Evolutionary conservation across 2,888 invertebrate genomes (phyloP).

Genomic region (Yponomeuta cagnagella): DNA sequence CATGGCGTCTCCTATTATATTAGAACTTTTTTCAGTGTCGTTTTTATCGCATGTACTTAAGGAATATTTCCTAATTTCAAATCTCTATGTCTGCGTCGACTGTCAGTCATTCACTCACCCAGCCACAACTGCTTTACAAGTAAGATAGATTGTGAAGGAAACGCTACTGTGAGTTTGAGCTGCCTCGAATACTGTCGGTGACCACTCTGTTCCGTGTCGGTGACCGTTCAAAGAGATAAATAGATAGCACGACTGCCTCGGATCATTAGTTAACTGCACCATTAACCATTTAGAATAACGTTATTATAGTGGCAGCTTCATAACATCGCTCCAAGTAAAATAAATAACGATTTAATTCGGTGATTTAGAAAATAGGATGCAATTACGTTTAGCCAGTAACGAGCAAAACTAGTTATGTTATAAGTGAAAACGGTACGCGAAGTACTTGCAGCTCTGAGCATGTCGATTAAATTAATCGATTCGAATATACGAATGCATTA

Average conservation of each 20-base stretch:
- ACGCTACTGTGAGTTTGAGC: background rate
- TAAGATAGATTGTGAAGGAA: background rate
- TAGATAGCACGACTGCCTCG: background rate
- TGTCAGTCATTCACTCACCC: too few relatives aligned
- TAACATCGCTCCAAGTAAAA: background rate
- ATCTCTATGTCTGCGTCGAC: too few relatives aligned
- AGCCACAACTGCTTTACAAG: too few relatives aligned
- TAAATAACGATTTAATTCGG: background rate
- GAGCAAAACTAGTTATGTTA: background rate
- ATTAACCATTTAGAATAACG: background rate
- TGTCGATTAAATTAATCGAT: constrained; percentile 30
- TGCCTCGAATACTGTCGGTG: background rate
- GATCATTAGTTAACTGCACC: background rate
- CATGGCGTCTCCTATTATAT: too few relatives aligned
- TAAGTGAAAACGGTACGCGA: background rate
- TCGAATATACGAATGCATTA: constrained; percentile 28
- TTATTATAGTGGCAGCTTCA: background rate
- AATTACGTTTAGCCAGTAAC: background rate
- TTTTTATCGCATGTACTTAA: too few relatives aligned
- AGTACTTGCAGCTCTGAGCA: constrained; percentile 20
- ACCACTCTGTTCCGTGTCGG: background rate
- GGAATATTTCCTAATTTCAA: too few relatives aligned
- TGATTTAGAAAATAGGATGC: background rate
- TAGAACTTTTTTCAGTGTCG: too few relatives aligned
- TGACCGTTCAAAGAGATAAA: background rate